Evolutionary conservation across 1,140 invertebrate species (phyloP).

Genomic region (Papilio glaucus): DNA sequence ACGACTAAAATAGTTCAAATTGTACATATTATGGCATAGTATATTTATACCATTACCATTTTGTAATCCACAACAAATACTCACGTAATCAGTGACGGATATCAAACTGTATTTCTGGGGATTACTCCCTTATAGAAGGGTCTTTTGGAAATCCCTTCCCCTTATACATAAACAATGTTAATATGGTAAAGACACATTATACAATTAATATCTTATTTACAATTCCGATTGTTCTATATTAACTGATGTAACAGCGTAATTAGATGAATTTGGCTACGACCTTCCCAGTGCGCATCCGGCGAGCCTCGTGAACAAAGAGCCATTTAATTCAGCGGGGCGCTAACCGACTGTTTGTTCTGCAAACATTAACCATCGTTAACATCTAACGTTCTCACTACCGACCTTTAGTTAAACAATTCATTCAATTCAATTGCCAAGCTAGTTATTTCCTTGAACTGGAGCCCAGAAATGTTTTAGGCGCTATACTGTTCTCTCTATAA

Average conservation of each 20-base stretch:
- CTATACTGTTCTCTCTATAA: no score
- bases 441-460: no score
- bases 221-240: neutral
- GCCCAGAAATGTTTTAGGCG: no score
- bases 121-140: neutral
- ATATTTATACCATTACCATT: no score
- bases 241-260: neutral
- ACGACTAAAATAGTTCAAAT: no score
- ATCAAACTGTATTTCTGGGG: no score
- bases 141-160: neutral
- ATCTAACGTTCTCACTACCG: constrained; percentile 53
- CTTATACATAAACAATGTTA: no score
- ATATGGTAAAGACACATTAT: neutral
- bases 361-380: constrained; percentile 51
- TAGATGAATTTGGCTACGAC: constrained; percentile 9
- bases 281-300: constrained; percentile 12
- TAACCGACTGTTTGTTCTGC: constrained; percentile 59
- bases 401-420: constrained; percentile 37
- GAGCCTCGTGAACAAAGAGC: constrained; percentile 47
- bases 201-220: neutral
- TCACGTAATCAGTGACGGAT: no score
- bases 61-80: no score
- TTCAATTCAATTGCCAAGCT: neutral
- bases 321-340: constrained; percentile 50
- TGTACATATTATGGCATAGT: no score